Base-by-base conservation (phyloP, 2,113 vertebrate species). In the Regulus satrapa region DNA sequence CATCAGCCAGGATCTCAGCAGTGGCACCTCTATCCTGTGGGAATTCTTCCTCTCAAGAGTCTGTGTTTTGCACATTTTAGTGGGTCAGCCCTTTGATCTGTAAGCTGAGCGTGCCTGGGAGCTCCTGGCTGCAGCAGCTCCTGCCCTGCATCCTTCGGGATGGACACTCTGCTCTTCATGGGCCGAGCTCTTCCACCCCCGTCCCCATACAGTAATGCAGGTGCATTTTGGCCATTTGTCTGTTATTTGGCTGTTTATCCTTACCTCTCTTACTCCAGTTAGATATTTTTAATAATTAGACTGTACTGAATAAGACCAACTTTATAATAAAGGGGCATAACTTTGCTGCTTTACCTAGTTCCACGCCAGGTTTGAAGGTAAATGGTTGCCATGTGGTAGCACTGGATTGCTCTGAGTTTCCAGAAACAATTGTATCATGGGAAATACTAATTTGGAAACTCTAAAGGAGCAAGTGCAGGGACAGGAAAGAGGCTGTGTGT, bases 101-200 rank as follows among this genome's bases (percentile, higher is more conserved):
- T 4, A 1, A 41, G 25, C 17, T 18, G 9, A 34, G 61, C 4
- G 26, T 46, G 5, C 32, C 7, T 0, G 2, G 21, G 51, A 89
- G 41, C 52, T 73, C 12, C 41, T 52, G 77, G 41, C 40, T 66
- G 20, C 32, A 36, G 36, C 29, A 77, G 68, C 59, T 41, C 3
- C 18, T 28, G 56, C 48, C 23, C 55, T 56, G 16, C 26, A 3
- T 19, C 68, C 43, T 32, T 43, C 0, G 0, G 12, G 16, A n/a
- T 8, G 34, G 23, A 14, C 21, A 3, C 34, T 32, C 28, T 0
- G 0, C 10, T 38, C 63, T 61, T 59, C 1, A 0, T 11, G 36
- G 63, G 25, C 58, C 2, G 1, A 41, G 32, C 34, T 43, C 40
- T 75, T 52, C 36, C 20, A 40, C 12, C 11, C 21, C 20, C 7